These are phyloP conservation scores for Tyrannus savana DNA, from an alignment of 2,113 vertebrate genomes.

Conservation along the genomic window DNA sequence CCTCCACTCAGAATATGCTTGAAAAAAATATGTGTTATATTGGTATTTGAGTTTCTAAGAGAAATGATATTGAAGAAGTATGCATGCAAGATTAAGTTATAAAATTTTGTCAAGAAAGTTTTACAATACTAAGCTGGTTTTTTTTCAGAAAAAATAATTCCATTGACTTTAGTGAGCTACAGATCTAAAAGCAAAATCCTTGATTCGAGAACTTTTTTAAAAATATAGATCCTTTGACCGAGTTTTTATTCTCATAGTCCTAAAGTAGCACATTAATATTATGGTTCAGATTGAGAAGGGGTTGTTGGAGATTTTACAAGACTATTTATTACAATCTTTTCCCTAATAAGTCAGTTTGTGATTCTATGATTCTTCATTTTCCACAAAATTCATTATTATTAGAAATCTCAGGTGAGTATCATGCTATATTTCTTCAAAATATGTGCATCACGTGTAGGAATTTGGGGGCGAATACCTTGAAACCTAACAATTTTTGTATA, in stretches of 20 bases:
- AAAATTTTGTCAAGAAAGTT: not conserved
- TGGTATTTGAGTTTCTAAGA: not conserved
- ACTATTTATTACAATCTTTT: not conserved
- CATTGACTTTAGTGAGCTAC: not conserved
- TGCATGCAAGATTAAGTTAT: not conserved
- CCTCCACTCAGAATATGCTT: not conserved
- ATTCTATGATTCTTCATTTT: not conserved
- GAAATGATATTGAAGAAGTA: not conserved
- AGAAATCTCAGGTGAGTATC: not conserved
- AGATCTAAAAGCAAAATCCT: not conserved
- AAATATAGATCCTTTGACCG: not conserved
- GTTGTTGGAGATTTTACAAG: not conserved
- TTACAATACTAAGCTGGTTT: not conserved
- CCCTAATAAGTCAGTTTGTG: not conserved
- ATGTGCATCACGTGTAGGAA: fast-evolving
- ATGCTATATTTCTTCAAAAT: not conserved
- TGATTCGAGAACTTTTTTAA: not conserved
- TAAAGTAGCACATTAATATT: not conserved
- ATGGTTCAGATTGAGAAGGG: not conserved
- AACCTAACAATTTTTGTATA: not conserved
- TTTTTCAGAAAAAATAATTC: not conserved
- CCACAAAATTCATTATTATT: not conserved
- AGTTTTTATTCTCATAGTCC: not conserved
- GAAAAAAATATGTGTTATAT: not conserved
- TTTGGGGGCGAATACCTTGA: fast-evolving